A percentile compares a stretch with the other conserved stretches of the same genome.
These are phyloP conservation scores for Limanda limanda DNA, from an alignment of 2,113 vertebrate species.

Conservation along the genomic window DNA sequence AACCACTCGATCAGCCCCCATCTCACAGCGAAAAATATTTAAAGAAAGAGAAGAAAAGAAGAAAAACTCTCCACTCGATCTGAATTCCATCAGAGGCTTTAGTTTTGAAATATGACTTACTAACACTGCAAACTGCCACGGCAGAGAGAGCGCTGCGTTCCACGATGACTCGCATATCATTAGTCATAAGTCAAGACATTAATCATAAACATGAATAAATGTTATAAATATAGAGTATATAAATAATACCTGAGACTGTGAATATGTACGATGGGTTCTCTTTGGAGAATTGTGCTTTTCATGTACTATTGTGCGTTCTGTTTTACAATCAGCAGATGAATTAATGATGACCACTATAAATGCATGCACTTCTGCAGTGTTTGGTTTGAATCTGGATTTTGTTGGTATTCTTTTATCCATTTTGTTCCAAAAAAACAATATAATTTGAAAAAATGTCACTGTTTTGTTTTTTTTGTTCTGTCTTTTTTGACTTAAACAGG, in stretches of 20 bases:
- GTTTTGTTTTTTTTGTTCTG: not conserved
- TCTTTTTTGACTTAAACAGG: slow-evolving; percentile 18
- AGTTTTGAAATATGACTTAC: slow-evolving; percentile 72
- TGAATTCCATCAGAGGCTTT: slow-evolving; percentile 71
- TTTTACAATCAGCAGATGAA: slow-evolving; percentile 75
- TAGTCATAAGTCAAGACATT: slow-evolving; percentile 69
- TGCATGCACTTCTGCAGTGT: slow-evolving; percentile 82
- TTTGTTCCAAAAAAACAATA: slow-evolving; percentile 42
- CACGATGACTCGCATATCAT: slow-evolving; percentile 70
- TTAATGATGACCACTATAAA: slow-evolving; percentile 81
- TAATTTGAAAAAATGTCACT: slow-evolving; percentile 46
- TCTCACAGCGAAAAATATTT: slow-evolving; percentile 33
- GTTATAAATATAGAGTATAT: slow-evolving; percentile 81
- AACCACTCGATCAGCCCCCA: slow-evolving; percentile 62
- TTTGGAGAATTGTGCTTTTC: slow-evolving; percentile 75
- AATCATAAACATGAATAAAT: slow-evolving; percentile 75
- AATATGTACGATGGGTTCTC: slow-evolving; percentile 79
- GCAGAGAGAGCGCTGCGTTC: slow-evolving; percentile 60
- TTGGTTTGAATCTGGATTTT: slow-evolving; percentile 67
- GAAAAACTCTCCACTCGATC: slow-evolving; percentile 47
- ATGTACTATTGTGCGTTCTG: slow-evolving; percentile 77
- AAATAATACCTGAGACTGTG: slow-evolving; percentile 85
- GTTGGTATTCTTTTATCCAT: slow-evolving; percentile 29
- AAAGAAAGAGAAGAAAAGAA: slow-evolving; percentile 9
- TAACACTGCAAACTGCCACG: slow-evolving; percentile 58